These are phyloP conservation scores for Bactericera cockerelli DNA, from an alignment of 1,140 invertebrate species.

Conservation along the genomic window DNA sequence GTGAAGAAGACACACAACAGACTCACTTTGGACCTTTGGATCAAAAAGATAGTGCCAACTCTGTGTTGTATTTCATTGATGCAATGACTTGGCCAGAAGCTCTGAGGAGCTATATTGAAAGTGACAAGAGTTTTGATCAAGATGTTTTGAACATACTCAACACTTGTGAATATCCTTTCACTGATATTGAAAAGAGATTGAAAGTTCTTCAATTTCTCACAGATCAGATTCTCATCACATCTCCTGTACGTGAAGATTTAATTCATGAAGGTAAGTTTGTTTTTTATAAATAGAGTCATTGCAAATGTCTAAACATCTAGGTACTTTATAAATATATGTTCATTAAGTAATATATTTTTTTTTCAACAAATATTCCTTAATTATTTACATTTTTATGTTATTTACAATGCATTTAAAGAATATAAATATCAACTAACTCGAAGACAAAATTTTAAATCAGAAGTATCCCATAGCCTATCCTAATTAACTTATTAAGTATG, in stretches of 20 bases:
- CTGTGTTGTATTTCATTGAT: slow-evolving; percentile 81
- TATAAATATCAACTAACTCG: too few relatives aligned
- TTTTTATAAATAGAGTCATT: too few relatives aligned
- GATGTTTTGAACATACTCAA: slow-evolving; percentile 49
- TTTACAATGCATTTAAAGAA: too few relatives aligned
- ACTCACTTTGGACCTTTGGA: slow-evolving; percentile 91
- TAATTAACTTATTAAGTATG: too few relatives aligned
- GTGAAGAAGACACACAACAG: slow-evolving; percentile 89
- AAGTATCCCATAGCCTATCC: too few relatives aligned
- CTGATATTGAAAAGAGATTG: slow-evolving; percentile 61
- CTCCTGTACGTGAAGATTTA: slow-evolving; percentile 81
- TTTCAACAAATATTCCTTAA: too few relatives aligned
- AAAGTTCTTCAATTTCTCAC: slow-evolving; percentile 79
- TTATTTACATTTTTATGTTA: too few relatives aligned
- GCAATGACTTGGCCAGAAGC: slow-evolving; percentile 89
- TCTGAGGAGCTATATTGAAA: slow-evolving; percentile 72
- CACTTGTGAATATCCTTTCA: slow-evolving; percentile 75
- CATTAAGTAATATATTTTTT: too few relatives aligned
- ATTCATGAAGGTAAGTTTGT: slow-evolving; percentile 65
- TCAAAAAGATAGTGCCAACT: slow-evolving; percentile 91
- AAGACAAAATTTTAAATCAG: too few relatives aligned
- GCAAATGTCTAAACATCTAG: too few relatives aligned
- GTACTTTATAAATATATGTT: too few relatives aligned
- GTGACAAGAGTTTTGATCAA: slow-evolving; percentile 64
- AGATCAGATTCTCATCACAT: slow-evolving; percentile 87